Conservation (phyloP, 2,888 invertebrate species). For the Tiliacea aurago region DNA sequence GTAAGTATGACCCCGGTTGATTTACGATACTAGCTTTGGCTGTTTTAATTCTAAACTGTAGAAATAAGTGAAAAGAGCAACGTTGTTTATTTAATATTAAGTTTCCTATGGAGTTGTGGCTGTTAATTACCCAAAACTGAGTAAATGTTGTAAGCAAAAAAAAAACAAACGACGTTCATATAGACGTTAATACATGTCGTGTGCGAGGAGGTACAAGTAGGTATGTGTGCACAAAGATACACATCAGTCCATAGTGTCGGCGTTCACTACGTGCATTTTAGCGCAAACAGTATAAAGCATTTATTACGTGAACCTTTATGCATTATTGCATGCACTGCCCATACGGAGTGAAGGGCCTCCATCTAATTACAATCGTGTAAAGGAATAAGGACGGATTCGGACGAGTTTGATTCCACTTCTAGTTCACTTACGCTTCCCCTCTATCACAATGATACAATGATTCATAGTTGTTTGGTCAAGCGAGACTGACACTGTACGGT, state of each 20-base stretch:
- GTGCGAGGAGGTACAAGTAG: slow-evolving; percentile 53
- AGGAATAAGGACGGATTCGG: slow-evolving; percentile 28
- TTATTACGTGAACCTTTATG: slow-evolving; percentile 71
- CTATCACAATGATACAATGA: slow-evolving; percentile 54
- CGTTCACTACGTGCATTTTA: slow-evolving; percentile 66
- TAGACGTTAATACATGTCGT: slow-evolving; percentile 59
- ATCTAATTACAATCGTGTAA: slow-evolving; percentile 29
- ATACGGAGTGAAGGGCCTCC: slow-evolving; percentile 23
- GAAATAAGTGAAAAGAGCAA: slow-evolving; percentile 45
- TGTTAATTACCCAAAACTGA: slow-evolving; percentile 47
- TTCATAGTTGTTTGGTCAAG: slow-evolving; percentile 63
- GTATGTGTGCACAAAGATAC: slow-evolving; percentile 61
- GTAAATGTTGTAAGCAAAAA: slow-evolving; percentile 52
- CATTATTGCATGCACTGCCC: slow-evolving; percentile 65
- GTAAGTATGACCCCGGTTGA: slow-evolving; percentile 90
- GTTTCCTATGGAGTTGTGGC: slow-evolving; percentile 36
- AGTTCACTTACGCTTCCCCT: slow-evolving; percentile 49
- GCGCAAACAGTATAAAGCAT: slow-evolving; percentile 70
- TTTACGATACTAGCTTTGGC: slow-evolving; percentile 84
- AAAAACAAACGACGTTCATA: slow-evolving; percentile 68
- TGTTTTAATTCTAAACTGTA: slow-evolving; percentile 73
- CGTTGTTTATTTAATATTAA: slow-evolving; percentile 31
- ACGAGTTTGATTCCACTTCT: slow-evolving; percentile 48
- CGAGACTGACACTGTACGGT: slow-evolving; percentile 38
- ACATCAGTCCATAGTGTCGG: slow-evolving; percentile 60